These are phyloP conservation scores for Ectobius pallidus DNA, from an alignment of 2,888 invertebrate genomes.

Conservation along the genomic window DNA sequence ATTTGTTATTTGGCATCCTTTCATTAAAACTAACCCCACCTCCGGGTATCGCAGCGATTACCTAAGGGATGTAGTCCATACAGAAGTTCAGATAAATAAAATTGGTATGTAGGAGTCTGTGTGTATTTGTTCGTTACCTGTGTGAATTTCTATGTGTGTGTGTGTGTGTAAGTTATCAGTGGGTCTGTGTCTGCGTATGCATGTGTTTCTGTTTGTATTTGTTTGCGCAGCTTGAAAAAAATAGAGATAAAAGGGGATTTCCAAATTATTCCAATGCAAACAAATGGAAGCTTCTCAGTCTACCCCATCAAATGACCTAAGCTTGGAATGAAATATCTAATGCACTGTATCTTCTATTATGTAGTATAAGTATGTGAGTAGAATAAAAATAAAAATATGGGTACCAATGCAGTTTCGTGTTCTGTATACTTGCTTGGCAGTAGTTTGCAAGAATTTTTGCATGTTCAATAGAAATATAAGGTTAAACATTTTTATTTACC, in stretches of 20 bases:
- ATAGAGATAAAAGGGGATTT: slow-evolving; percentile 2
- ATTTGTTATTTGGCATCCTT: slow-evolving; percentile 24
- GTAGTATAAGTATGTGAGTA: neutral
- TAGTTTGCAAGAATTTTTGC: too few relatives aligned
- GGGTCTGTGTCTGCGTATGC: too few relatives aligned
- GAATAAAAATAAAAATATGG: neutral
- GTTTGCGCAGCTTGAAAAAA: too few relatives aligned
- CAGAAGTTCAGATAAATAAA: neutral
- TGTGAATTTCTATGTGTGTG: too few relatives aligned
- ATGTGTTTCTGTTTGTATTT: too few relatives aligned
- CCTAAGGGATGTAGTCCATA: neutral
- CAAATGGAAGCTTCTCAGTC: neutral
- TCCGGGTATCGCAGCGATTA: neutral
- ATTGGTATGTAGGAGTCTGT: neutral
- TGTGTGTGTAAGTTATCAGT: too few relatives aligned
- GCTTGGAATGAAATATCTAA: neutral
- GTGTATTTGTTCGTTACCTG: too few relatives aligned
- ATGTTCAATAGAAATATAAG: too few relatives aligned
- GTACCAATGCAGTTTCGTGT: neutral
- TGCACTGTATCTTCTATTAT: neutral
- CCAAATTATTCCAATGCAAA: slow-evolving; percentile 4
- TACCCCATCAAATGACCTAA: neutral
- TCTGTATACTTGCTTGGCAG: neutral
- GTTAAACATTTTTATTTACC: too few relatives aligned
- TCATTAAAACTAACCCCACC: slow-evolving; percentile 2